phyloP scores from a whole-genome alignment of 2,797 vertebrate genomes.

The Brotogeris chrysoptera region DNA sequence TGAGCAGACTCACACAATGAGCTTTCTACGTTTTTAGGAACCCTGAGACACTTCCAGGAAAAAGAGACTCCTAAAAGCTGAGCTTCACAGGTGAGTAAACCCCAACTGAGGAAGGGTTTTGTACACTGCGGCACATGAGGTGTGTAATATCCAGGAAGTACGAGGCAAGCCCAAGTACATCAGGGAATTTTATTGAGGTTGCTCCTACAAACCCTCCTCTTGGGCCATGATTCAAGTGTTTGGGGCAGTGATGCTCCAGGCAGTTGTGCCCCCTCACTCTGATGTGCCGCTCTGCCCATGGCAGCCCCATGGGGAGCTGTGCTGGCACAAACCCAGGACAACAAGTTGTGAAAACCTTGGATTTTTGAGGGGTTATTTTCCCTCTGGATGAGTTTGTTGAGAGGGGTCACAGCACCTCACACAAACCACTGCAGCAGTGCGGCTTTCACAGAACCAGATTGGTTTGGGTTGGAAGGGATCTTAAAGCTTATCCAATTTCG shows the following conservation, averaged over 20 bases:
- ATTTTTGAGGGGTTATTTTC: not conserved
- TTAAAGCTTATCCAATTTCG: not conserved
- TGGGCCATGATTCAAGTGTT: accelerated
- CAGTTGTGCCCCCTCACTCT: not conserved
- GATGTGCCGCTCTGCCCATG: not conserved
- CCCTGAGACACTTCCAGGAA: not conserved
- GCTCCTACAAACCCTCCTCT: not conserved
- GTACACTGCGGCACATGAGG: not conserved
- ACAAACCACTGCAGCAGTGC: not conserved
- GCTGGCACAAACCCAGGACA: not conserved
- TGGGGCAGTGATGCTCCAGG: not conserved
- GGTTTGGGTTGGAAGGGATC: not conserved
- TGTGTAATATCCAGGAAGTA: not conserved
- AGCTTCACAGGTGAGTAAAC: not conserved
- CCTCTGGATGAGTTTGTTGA: not conserved
- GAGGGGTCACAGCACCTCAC: not conserved
- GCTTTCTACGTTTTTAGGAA: not conserved
- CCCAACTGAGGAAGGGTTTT: not conserved
- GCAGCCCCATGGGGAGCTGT: not conserved
- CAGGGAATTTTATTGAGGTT: not conserved
- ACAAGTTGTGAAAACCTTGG: not conserved
- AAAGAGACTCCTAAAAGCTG: not conserved
- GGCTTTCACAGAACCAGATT: not conserved
- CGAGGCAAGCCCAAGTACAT: not conserved
- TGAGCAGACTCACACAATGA: accelerated